A percentile compares a stretch with the other conserved stretches of the same genome.
Conservation (phyloP, 2,113 vertebrate genomes). For the Genyomyrus donnyi region DNA sequence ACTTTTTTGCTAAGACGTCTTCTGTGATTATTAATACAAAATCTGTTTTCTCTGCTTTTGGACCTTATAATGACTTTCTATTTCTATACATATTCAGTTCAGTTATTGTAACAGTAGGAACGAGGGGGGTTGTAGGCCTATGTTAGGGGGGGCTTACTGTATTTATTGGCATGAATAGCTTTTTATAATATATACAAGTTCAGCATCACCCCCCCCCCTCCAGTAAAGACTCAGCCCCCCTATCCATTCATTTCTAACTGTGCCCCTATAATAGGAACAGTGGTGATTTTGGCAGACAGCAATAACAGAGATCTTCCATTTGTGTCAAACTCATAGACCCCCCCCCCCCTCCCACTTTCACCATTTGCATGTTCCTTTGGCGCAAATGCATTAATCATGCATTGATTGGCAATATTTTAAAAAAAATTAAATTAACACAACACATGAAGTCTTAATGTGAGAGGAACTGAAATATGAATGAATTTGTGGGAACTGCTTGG, state of each 20-base stretch:
- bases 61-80: neutral
- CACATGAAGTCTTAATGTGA: neutral
- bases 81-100: neutral
- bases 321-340: neutral
- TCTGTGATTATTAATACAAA: neutral
- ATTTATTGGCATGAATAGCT: no score
- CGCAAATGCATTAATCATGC: neutral
- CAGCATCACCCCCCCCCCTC: no score
- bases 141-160: neutral
- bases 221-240: no score
- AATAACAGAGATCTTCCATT: neutral
- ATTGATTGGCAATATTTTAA: neutral
- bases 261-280: neutral
- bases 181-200: no score
- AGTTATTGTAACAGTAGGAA: neutral
- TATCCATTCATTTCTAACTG: no score
- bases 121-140: neutral
- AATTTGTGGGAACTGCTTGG: neutral
- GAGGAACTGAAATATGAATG: neutral
- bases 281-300: neutral
- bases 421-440: neutral
- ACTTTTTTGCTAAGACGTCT: neutral
- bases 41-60: neutral
- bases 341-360: neutral
- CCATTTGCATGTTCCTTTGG: neutral